Conservation (phyloP, 2,113 vertebrate genomes). For the Podarcis raffonei region DNA sequence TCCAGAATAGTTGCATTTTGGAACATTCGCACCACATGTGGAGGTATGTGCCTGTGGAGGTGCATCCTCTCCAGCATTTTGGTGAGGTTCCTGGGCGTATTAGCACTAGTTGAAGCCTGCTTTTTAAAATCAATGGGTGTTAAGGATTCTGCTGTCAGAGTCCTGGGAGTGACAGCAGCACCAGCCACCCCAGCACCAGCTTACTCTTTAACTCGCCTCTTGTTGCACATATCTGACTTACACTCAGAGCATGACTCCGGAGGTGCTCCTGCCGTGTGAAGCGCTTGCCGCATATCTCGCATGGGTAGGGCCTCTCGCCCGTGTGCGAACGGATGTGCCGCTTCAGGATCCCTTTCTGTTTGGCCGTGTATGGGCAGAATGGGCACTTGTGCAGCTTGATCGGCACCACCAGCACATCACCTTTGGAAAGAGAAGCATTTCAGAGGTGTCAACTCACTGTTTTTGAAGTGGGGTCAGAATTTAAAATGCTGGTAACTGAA, state of each 20-base stretch:
- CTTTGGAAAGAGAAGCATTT: slow-evolving; percentile 62
- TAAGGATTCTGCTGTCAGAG: neutral
- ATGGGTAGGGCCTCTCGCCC: slow-evolving; percentile 93
- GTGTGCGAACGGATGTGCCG: slow-evolving; percentile 97
- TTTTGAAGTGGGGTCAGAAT: fast-evolving
- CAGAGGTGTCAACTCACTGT: fast-evolving
- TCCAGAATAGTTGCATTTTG: too few relatives aligned
- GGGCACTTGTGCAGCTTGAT: slow-evolving; percentile 97
- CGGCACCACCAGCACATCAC: slow-evolving; percentile 89
- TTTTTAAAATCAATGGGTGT: too few relatives aligned
- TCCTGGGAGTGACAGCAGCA: neutral
- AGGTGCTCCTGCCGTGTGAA: slow-evolving; percentile 97
- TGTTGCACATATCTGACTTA: slow-evolving; percentile 72
- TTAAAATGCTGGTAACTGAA: neutral
- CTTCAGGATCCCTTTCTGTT: slow-evolving; percentile 97
- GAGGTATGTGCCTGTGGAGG: too few relatives aligned
- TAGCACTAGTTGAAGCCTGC: too few relatives aligned
- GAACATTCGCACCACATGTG: too few relatives aligned
- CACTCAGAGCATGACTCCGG: slow-evolving; percentile 90
- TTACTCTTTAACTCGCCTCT: neutral
- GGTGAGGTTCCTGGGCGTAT: too few relatives aligned
- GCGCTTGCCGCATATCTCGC: slow-evolving; percentile 93
- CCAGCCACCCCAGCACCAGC: neutral
- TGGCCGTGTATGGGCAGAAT: slow-evolving; percentile 95
- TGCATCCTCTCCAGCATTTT: too few relatives aligned